A percentile compares a stretch with the other conserved stretches of the same genome.
These are phyloP conservation scores for Tetrax tetrax DNA, from an alignment of 2,113 vertebrate species.

Conservation along the genomic window DNA sequence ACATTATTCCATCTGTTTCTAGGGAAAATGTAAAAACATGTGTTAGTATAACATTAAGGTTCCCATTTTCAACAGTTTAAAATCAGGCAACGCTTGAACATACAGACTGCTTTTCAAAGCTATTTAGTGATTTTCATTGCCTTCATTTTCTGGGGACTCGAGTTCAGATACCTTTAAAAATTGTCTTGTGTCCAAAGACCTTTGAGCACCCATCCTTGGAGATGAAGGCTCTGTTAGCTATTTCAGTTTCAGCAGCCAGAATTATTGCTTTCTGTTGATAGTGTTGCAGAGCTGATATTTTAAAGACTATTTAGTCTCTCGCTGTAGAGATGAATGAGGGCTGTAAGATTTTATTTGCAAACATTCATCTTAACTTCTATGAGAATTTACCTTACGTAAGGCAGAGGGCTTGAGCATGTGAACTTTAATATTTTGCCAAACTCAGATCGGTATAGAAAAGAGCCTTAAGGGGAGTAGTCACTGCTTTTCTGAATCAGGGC, in stretches of 20 bases:
- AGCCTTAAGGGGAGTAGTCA: neutral
- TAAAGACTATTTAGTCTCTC: neutral
- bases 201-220: neutral
- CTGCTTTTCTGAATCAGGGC: neutral
- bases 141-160: neutral
- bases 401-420: neutral
- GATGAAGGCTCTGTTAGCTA: neutral
- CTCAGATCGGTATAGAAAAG: neutral
- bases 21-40: constrained; percentile 40
- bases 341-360: neutral
- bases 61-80: constrained; percentile 27
- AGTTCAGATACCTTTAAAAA: neutral
- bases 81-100: neutral
- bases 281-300: neutral
- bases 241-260: neutral
- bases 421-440: neutral
- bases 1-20: constrained; percentile 58
- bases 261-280: neutral
- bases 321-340: neutral
- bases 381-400: neutral
- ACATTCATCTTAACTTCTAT: neutral
- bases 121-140: neutral
- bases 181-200: neutral
- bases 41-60: constrained; percentile 14
- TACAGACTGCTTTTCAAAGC: neutral